Base-by-base conservation (phyloP, 2,888 invertebrate species). In the Pollenia amentaria region DNA sequence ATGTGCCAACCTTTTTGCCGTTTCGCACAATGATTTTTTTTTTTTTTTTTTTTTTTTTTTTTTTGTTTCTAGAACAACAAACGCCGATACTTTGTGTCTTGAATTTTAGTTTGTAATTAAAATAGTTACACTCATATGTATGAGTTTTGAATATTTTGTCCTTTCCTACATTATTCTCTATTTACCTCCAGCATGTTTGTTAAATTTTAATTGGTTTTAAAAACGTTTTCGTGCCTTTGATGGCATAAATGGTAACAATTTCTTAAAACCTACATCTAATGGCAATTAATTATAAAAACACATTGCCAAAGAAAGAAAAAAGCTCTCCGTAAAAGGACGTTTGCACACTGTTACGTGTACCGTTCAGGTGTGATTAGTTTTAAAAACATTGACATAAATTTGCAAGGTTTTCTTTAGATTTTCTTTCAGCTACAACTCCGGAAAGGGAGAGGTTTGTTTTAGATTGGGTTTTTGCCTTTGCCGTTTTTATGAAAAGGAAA, bases 181-280 rank as follows among this genome's bases (percentile, higher is more conserved):
- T 18, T 7, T 53, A 3, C 18, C 9, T 11, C 40, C 21, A 12
- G 78, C 62, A 64, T 73, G 40, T 84, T 78, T 53, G 44, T 70
- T 80, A 69, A 75, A 79, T 65, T 84, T 87, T 80, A 84, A 85
- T 86, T 85, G 87, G 82, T 86, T 87, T 86, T 55, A 77, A 84
- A 80, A 88, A 86, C 75, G 81, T 73, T 86, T 80, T 87, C 88
- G 88, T 88, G 88, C 82, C 48, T 80, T 75, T 87, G 86, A 85
- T 84, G 84, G 65, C 88, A 76, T 79, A 84, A 86, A 84, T 86
- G 77, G 75, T 53, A 75, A 80, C 86, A 84, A 84, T 87, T 88
- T 88, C 84, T 69, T 67, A 70, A 78, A 79, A 55, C 67, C 51
- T 67, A 62, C 65, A 73, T 73, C 82, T 77, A 83, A 84, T 69